Evolutionary conservation across 2,888 invertebrate genomes (phyloP), one percentile per base, ranked within the genome.

Genomic region (Syrphus vitripennis): DNA sequence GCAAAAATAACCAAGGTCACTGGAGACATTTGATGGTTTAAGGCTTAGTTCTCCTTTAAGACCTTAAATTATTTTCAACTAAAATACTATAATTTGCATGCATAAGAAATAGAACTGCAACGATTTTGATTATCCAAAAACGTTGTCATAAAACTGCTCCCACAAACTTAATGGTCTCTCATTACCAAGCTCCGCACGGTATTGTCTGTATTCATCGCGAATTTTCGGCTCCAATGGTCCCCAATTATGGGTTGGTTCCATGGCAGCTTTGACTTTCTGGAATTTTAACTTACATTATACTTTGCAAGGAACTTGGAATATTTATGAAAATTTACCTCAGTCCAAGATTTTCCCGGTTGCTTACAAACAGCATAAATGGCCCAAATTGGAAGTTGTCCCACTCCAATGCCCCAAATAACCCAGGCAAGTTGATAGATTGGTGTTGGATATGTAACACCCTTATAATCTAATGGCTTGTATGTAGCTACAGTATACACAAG

Each of bases 401-500:
- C 91, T 40, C 94, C 94, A 81, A 94, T 89, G 2, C 91, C 91
- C 87, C 93, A 92, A 12, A 94, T 90, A 0, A 90, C 77, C 94
- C 94, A 94, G 4, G 93, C 94, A 6, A 91, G 90, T 31, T 95
- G 94, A 78, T 94, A 94, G 29, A 94, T 95, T 63, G 92, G 92
- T 6, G 91, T 91, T 0, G 96, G 96, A 91, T 95, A 96, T 2
- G 89, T 87, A 72, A 93, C 93, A 45, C 91, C 91, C 55, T 95
- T 95, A 87, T 96, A 96, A 1, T 91, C 92, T 3, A 96, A 90
- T 0, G 95, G 94, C 78, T 94, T 93, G 84, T 94, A 94, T 1
- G 94, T 94, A 0, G 92, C 89, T 4, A 96, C 90, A 9, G 95
- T 96, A 90, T 96, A 97, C 9, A 96, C 87, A 76, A 97, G 94